phyloP scores from a whole-genome alignment of 2,797 vertebrate genomes.

The Gobio occitaniae region DNA sequence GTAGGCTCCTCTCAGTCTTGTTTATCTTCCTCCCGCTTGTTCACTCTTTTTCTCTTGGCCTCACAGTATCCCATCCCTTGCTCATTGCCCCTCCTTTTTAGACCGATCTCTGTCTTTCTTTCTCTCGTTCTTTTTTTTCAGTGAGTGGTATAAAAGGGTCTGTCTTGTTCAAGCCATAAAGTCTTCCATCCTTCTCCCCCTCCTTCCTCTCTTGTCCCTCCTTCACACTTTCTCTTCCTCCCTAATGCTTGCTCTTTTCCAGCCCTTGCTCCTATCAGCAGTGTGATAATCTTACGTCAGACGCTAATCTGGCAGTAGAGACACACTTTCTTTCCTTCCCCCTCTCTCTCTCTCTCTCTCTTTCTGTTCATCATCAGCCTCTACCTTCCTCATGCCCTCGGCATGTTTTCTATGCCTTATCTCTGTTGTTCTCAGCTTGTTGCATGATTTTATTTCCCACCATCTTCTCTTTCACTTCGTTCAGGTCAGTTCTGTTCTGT shows the following conservation, averaged over 20 bases:
- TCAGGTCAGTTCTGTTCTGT: neutral
- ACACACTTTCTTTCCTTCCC: slow-evolving; percentile 27
- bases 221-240: slow-evolving; percentile 45
- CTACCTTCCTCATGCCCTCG: neutral
- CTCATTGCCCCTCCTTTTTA: slow-evolving; percentile 24
- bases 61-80: slow-evolving; percentile 13
- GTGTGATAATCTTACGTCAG: slow-evolving; percentile 81
- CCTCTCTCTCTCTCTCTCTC: neutral
- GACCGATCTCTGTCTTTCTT: slow-evolving; percentile 42
- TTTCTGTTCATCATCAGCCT: neutral
- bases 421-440: slow-evolving; percentile 27
- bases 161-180: slow-evolving; percentile 56
- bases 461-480: neutral
- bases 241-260: slow-evolving; percentile 46
- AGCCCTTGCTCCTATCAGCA: slow-evolving; percentile 74
- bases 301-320: slow-evolving; percentile 76
- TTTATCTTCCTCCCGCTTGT: slow-evolving; percentile 18
- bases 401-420: slow-evolving; percentile 17
- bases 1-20: slow-evolving; percentile 3
- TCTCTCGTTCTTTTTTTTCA: neutral
- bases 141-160: slow-evolving; percentile 49
- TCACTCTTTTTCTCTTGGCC: slow-evolving; percentile 10
- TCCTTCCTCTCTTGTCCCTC: slow-evolving; percentile 6
- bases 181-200: slow-evolving; percentile 24
- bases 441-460: neutral